Evolutionary conservation across 2,888 invertebrate genomes (phyloP).

Genomic region (Geophilus truncorum): DNA sequence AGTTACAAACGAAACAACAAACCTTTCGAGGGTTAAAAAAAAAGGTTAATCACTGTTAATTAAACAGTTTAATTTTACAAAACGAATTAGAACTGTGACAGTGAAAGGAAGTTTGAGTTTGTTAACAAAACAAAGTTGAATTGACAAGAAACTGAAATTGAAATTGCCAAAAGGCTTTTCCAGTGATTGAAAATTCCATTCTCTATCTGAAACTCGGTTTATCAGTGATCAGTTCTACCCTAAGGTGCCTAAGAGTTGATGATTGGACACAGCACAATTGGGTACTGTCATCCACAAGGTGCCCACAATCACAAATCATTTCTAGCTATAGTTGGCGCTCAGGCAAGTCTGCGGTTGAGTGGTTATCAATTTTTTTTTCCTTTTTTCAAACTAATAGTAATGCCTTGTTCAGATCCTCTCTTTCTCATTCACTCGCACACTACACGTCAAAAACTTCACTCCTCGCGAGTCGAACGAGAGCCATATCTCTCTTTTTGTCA

Average conservation of each 20-base stretch:
- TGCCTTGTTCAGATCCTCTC: background rate
- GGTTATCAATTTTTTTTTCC: background rate
- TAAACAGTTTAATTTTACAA: background rate
- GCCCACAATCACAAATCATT: slow-evolving; percentile 13
- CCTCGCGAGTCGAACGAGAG: background rate
- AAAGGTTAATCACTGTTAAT: background rate
- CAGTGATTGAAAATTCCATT: background rate
- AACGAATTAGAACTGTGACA: background rate
- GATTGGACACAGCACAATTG: slow-evolving; percentile 11
- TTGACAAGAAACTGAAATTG: background rate
- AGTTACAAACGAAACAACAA: background rate
- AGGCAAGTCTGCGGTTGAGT: background rate
- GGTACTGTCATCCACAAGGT: background rate
- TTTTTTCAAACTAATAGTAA: background rate
- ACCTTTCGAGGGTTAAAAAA: background rate
- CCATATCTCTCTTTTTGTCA: background rate
- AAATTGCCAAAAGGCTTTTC: slow-evolving; percentile 5
- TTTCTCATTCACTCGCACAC: background rate
- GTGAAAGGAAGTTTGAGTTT: background rate
- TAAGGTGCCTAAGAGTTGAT: background rate
- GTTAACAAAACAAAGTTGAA: background rate
- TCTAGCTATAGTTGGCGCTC: background rate
- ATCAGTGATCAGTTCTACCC: slow-evolving; percentile 8
- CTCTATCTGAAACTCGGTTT: background rate
- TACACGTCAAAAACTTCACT: background rate